phyloP scores from a whole-genome alignment of 2,888 invertebrate species.

The Ormyrus pomaceus region DNA sequence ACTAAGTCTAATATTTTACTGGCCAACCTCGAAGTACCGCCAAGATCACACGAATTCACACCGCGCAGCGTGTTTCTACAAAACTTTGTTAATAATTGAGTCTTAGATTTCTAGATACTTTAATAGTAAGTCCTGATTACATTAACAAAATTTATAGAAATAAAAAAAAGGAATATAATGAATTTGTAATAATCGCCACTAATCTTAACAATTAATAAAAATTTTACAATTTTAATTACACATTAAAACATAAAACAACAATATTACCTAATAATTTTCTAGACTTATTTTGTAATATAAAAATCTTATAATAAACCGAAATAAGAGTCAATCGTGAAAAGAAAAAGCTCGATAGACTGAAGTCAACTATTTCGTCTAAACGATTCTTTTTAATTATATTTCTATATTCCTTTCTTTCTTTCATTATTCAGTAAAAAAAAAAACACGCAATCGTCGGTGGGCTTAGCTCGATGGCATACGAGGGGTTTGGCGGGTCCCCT shows the following conservation, averaged over 20 bases:
- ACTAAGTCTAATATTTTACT: slow-evolving; percentile 72
- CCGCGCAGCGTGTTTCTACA: slow-evolving; percentile 64
- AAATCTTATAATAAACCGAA: slow-evolving; percentile 38
- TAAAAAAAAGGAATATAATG: slow-evolving; percentile 43
- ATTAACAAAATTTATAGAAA: slow-evolving; percentile 47
- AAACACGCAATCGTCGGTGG: slow-evolving; percentile 67
- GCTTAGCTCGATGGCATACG: slow-evolving; percentile 73
- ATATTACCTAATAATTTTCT: slow-evolving; percentile 68
- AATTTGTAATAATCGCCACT: slow-evolving; percentile 32
- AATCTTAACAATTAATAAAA: slow-evolving; percentile 56
- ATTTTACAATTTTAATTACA: slow-evolving; percentile 52
- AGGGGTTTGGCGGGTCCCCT: slow-evolving; percentile 68
- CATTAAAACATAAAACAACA: slow-evolving; percentile 58
- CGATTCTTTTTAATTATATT: slow-evolving; percentile 51
- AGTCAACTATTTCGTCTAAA: slow-evolving; percentile 36
- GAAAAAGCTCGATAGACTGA: slow-evolving; percentile 39
- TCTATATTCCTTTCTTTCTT: slow-evolving; percentile 54
- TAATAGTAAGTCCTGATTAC: slow-evolving; percentile 5
- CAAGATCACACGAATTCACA: slow-evolving; percentile 61
- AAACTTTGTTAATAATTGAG: slow-evolving; percentile 63
- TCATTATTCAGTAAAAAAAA: slow-evolving; percentile 52
- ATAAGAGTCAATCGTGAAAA: slow-evolving; percentile 41
- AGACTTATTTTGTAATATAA: slow-evolving; percentile 22
- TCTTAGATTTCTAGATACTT: slow-evolving; percentile 25
- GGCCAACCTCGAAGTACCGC: slow-evolving; percentile 69